Evolutionary conservation across 2,888 invertebrate genomes (phyloP), one percentile per base, ranked within the genome.

Genomic region (Agrenia bidenticulata): DNA sequence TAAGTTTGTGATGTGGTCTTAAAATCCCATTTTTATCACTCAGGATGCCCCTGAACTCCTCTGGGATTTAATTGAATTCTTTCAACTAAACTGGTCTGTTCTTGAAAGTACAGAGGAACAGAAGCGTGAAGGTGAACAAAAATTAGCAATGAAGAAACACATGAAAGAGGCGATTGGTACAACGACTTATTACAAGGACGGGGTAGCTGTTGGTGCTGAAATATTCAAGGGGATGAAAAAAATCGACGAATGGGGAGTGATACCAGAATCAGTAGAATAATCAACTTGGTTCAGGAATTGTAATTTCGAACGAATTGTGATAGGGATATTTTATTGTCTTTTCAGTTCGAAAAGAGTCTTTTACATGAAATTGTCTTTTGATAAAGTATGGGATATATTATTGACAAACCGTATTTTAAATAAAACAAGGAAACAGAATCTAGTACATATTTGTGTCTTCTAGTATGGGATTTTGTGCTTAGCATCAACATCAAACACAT

Each of bases 261-360:
- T 45, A 45, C 45, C 45, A n/a, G 4, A 5, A 45, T 17, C 15
- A 45, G 9, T n/a, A n/a, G 4, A 5, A 45, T 17, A 19, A 15
- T 45, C 5, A 45, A 11, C 15, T 11, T 11, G 15, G 39, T 39
- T 39, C 39, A 39, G 39, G 15, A 15, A 5, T 45, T 45, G 19
- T 32, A 32, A 32, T 32, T n/a, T 32, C 32, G 32, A 32, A 32
- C 32, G 32, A 32, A 32, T 7, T 32, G 11, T 32, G n/a, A 56
- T 39, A 7, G 21, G 41, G 51, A 50, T 41, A 41, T 51, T 63
- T 63, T 63, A 63, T 63, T 63, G 63, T 63, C 58, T 63, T 63
- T 63, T 63, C 63, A 24, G 59, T 50, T 59, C 51, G 63, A 63
- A 63, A 63, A 63, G 63, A 63, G 63, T 51, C 50, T 55, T 63